Evolutionary conservation across 2,888 invertebrate genomes (phyloP), one percentile per base, ranked within the genome.

Genomic region (Stictocephala bisonia): DNA sequence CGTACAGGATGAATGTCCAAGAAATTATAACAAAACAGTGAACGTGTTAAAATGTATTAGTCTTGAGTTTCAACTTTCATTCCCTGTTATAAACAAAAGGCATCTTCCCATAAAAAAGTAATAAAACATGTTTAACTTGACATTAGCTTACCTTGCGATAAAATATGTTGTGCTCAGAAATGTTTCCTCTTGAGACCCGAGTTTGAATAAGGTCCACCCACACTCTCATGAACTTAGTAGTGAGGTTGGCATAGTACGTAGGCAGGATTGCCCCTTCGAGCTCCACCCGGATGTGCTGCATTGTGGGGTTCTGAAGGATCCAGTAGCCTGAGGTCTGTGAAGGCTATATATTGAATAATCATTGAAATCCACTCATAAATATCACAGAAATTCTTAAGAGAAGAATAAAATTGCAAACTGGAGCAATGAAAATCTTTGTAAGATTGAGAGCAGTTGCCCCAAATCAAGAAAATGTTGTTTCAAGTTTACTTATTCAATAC

Each of bases 211-310:
- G 79, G 76, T 87, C 85, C 7, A 88, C 80, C 86, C 87, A 88
- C 24, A 88, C 83, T 24, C 81, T 82, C 70, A 88, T 80, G 79
- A 81, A 84, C 74, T 84, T 83, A 15, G 80, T 81, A 0, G 87
- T 85, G 73, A 87, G 76, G 83, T 88, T 87, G 51, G 82, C 83
- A 77, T 86, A 86, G 75, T 86, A 85, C 35, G 86, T 83, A 4
- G 89, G 86, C 13, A 89, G 81, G 70, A 91, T 85, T 0, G 90
- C 86, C 50, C 91, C 90, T 78, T 87, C 86, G n/a, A 91, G 78
- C 0, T 83, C 84, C 0, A 91, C 80, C 7, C 85, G 85, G 27
- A 91, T 82, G 73, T 87, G 86, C 72, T 84, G 82, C 66, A 84
- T 82, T 9, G 80, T 80, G 11, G 86, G 82, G 3, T 77, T 75